Evolutionary conservation across 2,113 vertebrate species (phyloP).

Genomic region (Oreocharis arfaki): DNA sequence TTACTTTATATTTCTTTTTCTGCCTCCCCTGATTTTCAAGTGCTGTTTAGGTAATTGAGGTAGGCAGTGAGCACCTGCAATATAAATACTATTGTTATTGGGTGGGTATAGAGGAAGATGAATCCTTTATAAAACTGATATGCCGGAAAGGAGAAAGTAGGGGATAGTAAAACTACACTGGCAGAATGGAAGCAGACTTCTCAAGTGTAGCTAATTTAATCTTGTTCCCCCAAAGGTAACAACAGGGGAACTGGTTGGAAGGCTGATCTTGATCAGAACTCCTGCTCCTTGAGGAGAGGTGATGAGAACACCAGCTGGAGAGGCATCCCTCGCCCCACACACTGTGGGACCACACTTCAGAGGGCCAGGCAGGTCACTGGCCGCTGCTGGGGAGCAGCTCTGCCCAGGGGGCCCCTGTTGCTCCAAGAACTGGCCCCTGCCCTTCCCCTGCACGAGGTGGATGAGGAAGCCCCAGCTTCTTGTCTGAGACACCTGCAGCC

Average conservation of each 20-base stretch:
- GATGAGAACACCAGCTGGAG: background rate
- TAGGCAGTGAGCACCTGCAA: background rate
- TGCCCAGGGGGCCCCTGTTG: background rate
- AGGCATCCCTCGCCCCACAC: accelerated
- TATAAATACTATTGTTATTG: background rate
- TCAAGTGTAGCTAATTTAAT: background rate
- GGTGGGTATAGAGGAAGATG: background rate
- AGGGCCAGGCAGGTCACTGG: accelerated
- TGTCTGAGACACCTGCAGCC: background rate
- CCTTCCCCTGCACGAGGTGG: background rate
- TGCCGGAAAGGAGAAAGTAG: background rate
- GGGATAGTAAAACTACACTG: background rate
- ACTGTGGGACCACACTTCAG: accelerated
- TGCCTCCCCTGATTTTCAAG: background rate
- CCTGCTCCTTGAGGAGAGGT: background rate
- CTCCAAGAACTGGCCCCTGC: background rate
- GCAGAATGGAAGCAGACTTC: background rate
- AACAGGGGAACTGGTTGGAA: background rate
- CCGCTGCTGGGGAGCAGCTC: background rate
- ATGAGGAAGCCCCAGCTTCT: background rate
- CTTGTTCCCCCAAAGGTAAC: background rate
- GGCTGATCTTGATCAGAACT: background rate
- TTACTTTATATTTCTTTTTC: background rate
- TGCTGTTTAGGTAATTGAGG: background rate
- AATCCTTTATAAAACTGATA: background rate